phyloP scores from a whole-genome alignment of 2,888 invertebrate species.

The Lithophane ornitopus region DNA sequence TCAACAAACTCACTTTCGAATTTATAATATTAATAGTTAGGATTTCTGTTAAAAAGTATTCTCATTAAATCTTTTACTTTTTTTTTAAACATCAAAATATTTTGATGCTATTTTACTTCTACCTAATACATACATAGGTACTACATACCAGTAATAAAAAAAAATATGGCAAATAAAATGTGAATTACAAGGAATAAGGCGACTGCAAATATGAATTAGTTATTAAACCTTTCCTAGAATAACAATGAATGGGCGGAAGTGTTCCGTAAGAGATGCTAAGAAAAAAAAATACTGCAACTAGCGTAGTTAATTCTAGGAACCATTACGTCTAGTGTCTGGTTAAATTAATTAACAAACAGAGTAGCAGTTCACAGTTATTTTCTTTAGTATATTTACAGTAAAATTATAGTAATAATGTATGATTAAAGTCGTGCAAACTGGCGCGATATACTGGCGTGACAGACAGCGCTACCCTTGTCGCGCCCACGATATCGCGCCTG shows the following conservation, averaged over 20 bases:
- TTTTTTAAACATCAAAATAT: neutral
- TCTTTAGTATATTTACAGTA: too few relatives aligned
- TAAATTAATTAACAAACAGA: neutral
- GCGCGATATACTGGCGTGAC: too few relatives aligned
- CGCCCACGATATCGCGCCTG: too few relatives aligned
- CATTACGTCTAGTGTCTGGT: neutral
- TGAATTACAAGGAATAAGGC: conserved; percentile 1
- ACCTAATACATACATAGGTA: too few relatives aligned
- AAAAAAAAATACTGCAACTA: neutral
- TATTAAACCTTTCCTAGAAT: conserved; percentile 1
- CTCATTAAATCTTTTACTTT: neutral
- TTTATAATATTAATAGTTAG: too few relatives aligned
- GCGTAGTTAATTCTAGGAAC: conserved; percentile 3
- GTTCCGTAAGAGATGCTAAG: neutral
- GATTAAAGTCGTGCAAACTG: too few relatives aligned
- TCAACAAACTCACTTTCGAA: too few relatives aligned
- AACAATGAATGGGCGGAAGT: neutral
- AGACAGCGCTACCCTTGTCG: too few relatives aligned
- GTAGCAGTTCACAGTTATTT: neutral
- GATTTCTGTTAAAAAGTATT: neutral
- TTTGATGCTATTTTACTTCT: neutral
- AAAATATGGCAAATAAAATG: neutral
- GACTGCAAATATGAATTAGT: conserved; percentile 4
- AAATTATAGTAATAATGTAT: neutral
- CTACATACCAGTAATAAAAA: too few relatives aligned